Evolutionary conservation across 2,888 invertebrate species (phyloP), one percentile per base, ranked within the genome.

Genomic region (Aethes cnicana): DNA sequence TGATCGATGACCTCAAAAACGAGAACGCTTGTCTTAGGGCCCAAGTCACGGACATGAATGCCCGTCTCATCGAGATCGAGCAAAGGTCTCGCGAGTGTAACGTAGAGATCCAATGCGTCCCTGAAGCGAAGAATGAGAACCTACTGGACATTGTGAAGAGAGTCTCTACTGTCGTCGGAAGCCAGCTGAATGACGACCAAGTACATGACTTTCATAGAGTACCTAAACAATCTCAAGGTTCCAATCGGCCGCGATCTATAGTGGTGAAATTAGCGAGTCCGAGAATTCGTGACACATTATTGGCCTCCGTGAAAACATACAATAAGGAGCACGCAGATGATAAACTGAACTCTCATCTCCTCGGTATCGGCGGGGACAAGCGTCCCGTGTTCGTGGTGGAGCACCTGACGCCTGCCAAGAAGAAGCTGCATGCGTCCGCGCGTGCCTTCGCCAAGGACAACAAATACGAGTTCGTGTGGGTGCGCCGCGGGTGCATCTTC

Each of bases 401-500:
- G 14, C 42, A 49, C 25, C 30, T 49, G 20, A 20, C 49, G 8
- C 35, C 26, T 1, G 20, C 28, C 3, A 49, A 42, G 18, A 49
- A 42, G 21, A 35, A 32, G 18, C 12, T 48, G 17, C 48, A 48
- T 12, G 41, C 48, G 9, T 25, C 33, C n/a, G 26, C 33, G 8
- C 39, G 47, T 9, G 11, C 33, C 5, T 23, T 17, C 3, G 33
- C 33, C 8, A 48, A 35, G 33, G 41, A 41, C 11, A 14, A 14
- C 2, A 6, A 17, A 1, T 44, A 23, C 11, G 20, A 44, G n/a
- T 44, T 44, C 23, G 33, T 42, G 18, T 33, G 47, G 30, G 28
- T 23, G 6, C 6, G 6, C 23, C 8, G n/a, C 23, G 7, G 44
- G 8, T 23, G 44, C 12, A 23, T 44, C 11, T 44, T 23, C 25